phyloP scores from a whole-genome alignment of 2,113 vertebrate genomes.

The Seriola aureovittata region DNA sequence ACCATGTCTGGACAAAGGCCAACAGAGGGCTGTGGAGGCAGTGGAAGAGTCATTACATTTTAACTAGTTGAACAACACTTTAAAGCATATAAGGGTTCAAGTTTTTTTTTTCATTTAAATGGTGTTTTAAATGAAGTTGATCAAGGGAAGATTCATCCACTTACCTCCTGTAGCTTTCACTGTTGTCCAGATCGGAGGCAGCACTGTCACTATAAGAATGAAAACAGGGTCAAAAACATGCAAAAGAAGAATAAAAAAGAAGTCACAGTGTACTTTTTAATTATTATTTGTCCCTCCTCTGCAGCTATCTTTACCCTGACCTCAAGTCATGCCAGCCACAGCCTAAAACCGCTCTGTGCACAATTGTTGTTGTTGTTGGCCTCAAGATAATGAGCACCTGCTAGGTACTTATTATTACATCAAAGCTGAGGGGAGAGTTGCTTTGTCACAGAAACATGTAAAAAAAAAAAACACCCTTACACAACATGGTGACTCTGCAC shows the following conservation, averaged over 20 bases:
- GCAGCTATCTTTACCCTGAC: conserved; percentile 11
- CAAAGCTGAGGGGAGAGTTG: conserved; percentile 43
- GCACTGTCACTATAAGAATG: conserved; percentile 63
- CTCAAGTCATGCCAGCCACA: conserved; percentile 23
- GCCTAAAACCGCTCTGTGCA: conserved; percentile 28
- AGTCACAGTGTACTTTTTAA: conserved; percentile 7
- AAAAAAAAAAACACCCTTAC: conserved; percentile 25
- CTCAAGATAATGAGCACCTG: conserved; percentile 61
- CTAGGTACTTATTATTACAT: conserved; percentile 61
- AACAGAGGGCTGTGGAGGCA: conserved; percentile 75
- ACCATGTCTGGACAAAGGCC: conserved; percentile 86
- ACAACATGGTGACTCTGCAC: conserved; percentile 31
- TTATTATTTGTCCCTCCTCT: conserved; percentile 18
- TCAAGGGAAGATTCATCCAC: conserved; percentile 5
- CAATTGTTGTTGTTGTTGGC: conserved; percentile 57
- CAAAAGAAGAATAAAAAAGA: background rate
- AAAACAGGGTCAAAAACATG: conserved; percentile 31
- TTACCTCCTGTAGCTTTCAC: conserved; percentile 73
- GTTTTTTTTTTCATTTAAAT: background rate
- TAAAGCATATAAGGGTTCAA: too few species aligned
- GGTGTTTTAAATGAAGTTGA: background rate
- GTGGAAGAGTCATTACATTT: background rate
- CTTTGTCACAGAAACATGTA: conserved; percentile 46
- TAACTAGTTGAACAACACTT: conserved; percentile 15
- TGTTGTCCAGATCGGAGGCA: conserved; percentile 70